Base-by-base conservation (phyloP, 2,797 vertebrate species). In the Amphiprion clarkii region DNA sequence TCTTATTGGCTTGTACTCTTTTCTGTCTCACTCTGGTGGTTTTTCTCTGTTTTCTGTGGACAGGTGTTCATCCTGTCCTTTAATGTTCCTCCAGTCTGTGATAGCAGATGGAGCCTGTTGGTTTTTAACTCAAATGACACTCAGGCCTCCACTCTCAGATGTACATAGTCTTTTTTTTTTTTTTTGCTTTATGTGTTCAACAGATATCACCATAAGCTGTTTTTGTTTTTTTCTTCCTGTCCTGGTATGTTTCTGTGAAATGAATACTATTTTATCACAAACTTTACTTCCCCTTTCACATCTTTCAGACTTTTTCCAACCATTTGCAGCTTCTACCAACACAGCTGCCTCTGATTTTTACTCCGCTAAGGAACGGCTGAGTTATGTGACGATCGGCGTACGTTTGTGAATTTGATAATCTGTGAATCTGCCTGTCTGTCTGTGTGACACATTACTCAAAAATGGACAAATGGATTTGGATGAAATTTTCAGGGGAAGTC, bases 181-280 rank as follows among this genome's bases (percentile, higher is more conserved):
- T 83, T 68, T 55, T 87, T 79, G 76, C 89, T 90, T 90, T 60
- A 71, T 79, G 81, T 93, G 90, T 93, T 89, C 65, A 76, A 93
- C 85, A 81, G 83, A 92, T 87, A 86, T 91, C 87, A 91, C 82
- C 85, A 95, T 95, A 95, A 95, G 92, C 92, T 94, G 88, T 86
- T 88, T 85, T 31, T 31, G 5, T 77, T 82, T 49, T 56, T 27
- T 63, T 63, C 52, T 76, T 60, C 46, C 85, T 86, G 86, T 87
- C 84, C 71, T 90, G 85, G 68, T 85, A 84, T 81, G 85, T 93
- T 89, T 93, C 86, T 93, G 92, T 95, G 89, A 93, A 95, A 95
- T 94, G 94, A 95, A 95, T 79, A 80, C 81, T 94, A 95, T 95
- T 95, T 95, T 95, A 95, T 94, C 93, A 92, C 88, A 36, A 36